Conservation (phyloP, 2,113 vertebrate genomes). For the Chaetura pelagica region DNA sequence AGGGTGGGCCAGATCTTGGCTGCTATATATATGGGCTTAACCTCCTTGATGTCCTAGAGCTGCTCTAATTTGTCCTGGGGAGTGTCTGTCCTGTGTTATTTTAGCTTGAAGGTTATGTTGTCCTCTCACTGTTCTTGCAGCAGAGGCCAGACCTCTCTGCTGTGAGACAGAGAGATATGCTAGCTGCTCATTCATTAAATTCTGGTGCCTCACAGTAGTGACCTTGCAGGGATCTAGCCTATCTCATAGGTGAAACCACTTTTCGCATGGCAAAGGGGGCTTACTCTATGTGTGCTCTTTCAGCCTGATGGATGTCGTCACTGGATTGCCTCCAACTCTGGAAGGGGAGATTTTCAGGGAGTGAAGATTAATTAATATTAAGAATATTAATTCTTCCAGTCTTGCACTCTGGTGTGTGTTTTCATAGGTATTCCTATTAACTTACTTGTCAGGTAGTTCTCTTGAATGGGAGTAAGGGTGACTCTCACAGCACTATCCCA, state of each 20-base stretch:
- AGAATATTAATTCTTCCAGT: background rate
- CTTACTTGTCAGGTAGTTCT: background rate
- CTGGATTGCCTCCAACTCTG: background rate
- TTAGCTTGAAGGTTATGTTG: conserved; percentile 21
- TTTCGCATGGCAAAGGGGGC: background rate
- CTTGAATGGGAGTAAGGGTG: background rate
- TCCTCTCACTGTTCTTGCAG: background rate
- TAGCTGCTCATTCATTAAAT: background rate
- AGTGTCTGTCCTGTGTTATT: background rate
- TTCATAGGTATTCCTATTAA: background rate
- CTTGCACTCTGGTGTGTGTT: background rate
- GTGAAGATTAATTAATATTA: too few species aligned
- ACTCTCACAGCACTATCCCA: background rate
- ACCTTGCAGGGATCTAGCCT: background rate
- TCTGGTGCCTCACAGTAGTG: background rate
- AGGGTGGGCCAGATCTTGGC: background rate
- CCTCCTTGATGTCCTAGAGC: background rate
- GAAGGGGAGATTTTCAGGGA: background rate
- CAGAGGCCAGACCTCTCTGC: conserved; percentile 27
- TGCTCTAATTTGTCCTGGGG: background rate
- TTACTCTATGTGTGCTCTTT: background rate
- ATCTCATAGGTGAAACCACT: background rate
- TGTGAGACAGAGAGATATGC: background rate
- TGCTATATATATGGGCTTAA: background rate
- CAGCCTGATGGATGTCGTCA: background rate